Base-by-base conservation (phyloP, 2,113 vertebrate species). In the Climacteris rufus region DNA sequence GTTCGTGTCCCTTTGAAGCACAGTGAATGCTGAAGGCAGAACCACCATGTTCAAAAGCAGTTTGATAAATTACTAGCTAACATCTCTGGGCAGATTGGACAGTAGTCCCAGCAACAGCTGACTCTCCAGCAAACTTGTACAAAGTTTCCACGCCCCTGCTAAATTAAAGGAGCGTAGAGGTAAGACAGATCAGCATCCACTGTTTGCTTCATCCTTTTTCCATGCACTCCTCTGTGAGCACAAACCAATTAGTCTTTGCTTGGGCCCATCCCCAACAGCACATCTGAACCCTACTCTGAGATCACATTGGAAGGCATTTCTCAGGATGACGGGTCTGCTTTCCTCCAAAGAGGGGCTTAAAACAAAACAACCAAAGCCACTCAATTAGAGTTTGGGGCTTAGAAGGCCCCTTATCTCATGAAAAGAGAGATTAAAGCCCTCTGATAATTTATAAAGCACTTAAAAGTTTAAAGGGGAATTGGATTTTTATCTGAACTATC, bases 381-480 rank as follows among this genome's bases (percentile, higher is more conserved):
- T 93, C 95, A 97, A 88, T 96, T 97, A 97, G 92, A 89, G 64
- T 95, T 68, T 93, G 91, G 77, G 80, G 87, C 85, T 97, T 96
- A 97, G 91, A 88, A 96, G 79, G 72, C 24, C 45, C 90, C 89
- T 97, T 97, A 95, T 94, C 96, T 97, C 93, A 89, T 79, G 80
- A 91, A 96, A 93, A 95, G 70, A 89, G 47, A 96, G 94, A 97
- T 97, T 97, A 97, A 97, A 95, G 74, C 50, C 53, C n/a, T 89
- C 85, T 94, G 89, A 96, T 97, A 96, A 96, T 92, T 97, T 96
- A 96, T 95, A 96, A 96, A 95, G 80, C 0, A 28, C 83, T 93
- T 96, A 92, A 88, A 96, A 97, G 95, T 97, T 97, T 97, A 96
- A 97, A 97, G 91, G 80, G 39, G 91, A 94, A 90, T 87, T 91